Conservation (phyloP, 2,797 vertebrate species). For the Hyperoplus immaculatus region DNA sequence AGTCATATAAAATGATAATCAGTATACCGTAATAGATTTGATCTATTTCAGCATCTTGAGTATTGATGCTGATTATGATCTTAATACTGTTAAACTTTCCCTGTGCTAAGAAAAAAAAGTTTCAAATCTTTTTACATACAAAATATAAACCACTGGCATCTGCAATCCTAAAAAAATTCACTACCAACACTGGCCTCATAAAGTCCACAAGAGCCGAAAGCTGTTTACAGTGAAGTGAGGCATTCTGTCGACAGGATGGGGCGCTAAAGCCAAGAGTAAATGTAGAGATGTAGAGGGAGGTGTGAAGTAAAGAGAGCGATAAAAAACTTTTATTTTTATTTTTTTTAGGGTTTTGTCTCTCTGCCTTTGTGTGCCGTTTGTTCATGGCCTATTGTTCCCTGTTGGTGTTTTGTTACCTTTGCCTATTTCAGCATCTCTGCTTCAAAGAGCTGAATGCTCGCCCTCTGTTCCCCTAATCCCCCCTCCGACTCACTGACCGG, state of each 20-base stretch:
- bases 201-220: conserved; percentile 10
- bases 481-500: conserved; percentile 44
- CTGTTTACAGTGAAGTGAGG: conserved; percentile 19
- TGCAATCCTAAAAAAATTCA: conserved; percentile 1
- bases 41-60: not conserved
- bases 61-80: not conserved
- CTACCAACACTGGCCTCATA: conserved; percentile 4
- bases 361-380: conserved; percentile 68
- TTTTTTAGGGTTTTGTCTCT: conserved; percentile 63
- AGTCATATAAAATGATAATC: not conserved
- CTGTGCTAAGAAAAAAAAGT: not conserved
- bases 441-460: conserved; percentile 65
- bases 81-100: not conserved
- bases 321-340: conserved; percentile 52
- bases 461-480: conserved; percentile 74
- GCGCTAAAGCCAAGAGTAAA: conserved; percentile 7
- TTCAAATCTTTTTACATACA: conserved; percentile 15
- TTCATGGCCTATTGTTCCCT: conserved; percentile 62
- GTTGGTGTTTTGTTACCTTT: conserved; percentile 69
- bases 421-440: conserved; percentile 79
- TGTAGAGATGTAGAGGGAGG: conserved; percentile 13
- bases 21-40: not conserved
- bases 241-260: conserved; percentile 13
- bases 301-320: conserved; percentile 51
- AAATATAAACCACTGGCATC: not conserved